phyloP scores from a whole-genome alignment of 2,113 vertebrate genomes.

The Cisticola juncidis region DNA sequence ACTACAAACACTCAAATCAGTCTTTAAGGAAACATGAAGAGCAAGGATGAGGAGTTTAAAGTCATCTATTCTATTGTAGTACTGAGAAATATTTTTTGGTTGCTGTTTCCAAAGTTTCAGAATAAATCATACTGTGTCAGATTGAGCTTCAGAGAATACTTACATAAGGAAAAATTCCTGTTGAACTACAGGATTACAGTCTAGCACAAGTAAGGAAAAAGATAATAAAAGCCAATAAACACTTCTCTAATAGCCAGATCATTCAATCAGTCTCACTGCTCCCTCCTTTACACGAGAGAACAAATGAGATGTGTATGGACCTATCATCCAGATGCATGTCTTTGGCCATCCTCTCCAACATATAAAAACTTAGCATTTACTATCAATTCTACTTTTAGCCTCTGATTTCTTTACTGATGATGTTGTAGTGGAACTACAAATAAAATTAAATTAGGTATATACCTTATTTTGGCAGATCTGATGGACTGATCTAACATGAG shows the following conservation, averaged over 20 bases:
- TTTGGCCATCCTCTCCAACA: not conserved
- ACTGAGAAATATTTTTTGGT: not conserved
- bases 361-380: accelerated
- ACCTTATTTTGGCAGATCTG: constrained; percentile 90
- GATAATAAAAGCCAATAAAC: not conserved
- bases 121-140: not conserved
- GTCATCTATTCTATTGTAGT: not conserved
- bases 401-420: not conserved
- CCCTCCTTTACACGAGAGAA: not conserved
- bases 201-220: not conserved
- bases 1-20: not conserved
- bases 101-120: not conserved
- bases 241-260: not conserved
- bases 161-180: not conserved
- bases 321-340: not conserved
- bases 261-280: not conserved
- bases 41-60: not conserved
- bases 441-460: not conserved
- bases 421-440: not conserved
- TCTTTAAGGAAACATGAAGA: not conserved
- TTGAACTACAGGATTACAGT: not conserved
- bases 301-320: not conserved
- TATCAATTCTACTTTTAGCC: not conserved
- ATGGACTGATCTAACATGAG: constrained; percentile 80
- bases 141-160: not conserved